These are phyloP conservation scores for Epizoanthus illoricatus DNA, from an alignment of 92 coral and sea anemone species.

Conservation along the genomic window DNA sequence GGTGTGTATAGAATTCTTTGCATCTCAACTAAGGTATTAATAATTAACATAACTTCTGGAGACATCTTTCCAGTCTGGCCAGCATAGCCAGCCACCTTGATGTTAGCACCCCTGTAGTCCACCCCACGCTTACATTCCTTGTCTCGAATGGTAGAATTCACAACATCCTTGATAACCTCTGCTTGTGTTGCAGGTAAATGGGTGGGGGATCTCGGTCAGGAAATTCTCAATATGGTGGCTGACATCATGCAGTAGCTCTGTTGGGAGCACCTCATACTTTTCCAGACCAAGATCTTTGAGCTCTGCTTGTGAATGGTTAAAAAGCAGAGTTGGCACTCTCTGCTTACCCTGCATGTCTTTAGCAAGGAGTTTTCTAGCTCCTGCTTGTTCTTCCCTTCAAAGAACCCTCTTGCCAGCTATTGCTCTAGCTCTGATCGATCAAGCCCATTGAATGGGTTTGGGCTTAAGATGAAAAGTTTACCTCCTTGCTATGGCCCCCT, in stretches of 20 bases:
- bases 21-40: too few relatives aligned
- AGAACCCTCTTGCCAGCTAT: constrained; percentile 41
- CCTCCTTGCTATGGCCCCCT: constrained; percentile 20
- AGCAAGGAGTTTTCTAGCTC: constrained; percentile 38
- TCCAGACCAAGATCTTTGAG: too few relatives aligned
- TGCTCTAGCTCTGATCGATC: constrained; percentile 36
- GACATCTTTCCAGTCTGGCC: too few relatives aligned
- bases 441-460: constrained; percentile 43
- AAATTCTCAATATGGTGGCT: constrained; percentile 43
- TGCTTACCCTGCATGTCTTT: too few relatives aligned
- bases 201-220: constrained; percentile 43
- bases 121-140: too few relatives aligned
- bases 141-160: too few relatives aligned
- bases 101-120: too few relatives aligned
- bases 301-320: too few relatives aligned
- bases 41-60: too few relatives aligned
- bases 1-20: too few relatives aligned
- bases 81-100: too few relatives aligned
- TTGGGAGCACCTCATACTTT: constrained; percentile 44
- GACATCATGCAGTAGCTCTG: constrained; percentile 37
- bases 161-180: neutral
- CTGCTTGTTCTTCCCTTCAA: constrained; percentile 47
- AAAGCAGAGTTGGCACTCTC: too few relatives aligned
- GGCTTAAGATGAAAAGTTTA: constrained; percentile 17
- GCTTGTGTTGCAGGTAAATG: constrained; percentile 12